These are phyloP conservation scores for Lepus americanus DNA, from an alignment of 2,113 vertebrate genomes.

Conservation along the genomic window DNA sequence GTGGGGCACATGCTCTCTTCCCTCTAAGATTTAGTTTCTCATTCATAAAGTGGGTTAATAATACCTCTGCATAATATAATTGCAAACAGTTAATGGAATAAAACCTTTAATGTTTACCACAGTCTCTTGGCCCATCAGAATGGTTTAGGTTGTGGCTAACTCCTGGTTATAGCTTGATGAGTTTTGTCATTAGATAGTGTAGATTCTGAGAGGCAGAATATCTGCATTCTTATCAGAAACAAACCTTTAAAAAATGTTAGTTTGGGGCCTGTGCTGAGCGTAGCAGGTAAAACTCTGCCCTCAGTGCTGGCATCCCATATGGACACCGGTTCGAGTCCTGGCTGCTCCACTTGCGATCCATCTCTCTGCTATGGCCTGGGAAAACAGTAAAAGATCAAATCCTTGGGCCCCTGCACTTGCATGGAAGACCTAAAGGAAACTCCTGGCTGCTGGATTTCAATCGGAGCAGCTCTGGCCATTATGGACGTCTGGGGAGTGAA, in stretches of 20 bases:
- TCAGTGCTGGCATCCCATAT: too few species aligned
- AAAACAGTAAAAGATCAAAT: too few species aligned
- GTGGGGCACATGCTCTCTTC: background rate
- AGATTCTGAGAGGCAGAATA: background rate
- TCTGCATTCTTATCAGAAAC: background rate
- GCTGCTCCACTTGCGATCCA: too few species aligned
- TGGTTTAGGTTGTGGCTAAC: background rate
- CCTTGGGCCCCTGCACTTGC: too few species aligned
- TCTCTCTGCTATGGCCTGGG: too few species aligned
- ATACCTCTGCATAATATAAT: background rate
- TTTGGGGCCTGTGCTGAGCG: too few species aligned
- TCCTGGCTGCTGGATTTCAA: too few species aligned
- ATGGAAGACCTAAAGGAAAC: too few species aligned
- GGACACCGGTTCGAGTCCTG: too few species aligned
- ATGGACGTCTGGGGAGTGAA: too few species aligned
- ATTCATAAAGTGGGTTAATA: background rate
- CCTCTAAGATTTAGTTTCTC: background rate
- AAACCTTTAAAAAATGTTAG: background rate
- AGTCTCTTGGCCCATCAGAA: background rate
- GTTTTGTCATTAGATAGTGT: background rate
- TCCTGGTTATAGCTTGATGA: background rate
- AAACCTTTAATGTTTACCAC: background rate
- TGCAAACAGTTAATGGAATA: background rate
- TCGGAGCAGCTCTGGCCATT: too few species aligned
- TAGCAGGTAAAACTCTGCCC: too few species aligned